Evolutionary conservation across 1,140 invertebrate species (phyloP).

Genomic region (Ips nitidus): DNA sequence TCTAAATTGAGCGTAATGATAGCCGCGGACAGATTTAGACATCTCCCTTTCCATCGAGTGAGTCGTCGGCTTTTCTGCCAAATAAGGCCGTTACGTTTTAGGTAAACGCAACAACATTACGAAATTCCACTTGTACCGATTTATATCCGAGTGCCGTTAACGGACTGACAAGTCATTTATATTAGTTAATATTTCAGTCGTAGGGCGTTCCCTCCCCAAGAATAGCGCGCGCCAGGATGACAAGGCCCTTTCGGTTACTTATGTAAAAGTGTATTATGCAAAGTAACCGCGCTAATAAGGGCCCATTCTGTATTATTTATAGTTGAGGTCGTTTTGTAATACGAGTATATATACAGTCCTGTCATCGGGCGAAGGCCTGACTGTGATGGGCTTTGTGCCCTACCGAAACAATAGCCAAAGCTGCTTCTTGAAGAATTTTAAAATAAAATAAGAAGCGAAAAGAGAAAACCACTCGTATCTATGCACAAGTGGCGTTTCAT

Average conservation of each 20-base stretch:
- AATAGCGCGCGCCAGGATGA: background rate
- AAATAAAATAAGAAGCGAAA: background rate
- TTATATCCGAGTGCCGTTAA: background rate
- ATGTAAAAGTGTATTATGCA: slow-evolving; percentile 1
- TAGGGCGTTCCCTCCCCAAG: background rate
- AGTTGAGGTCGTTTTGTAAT: no score
- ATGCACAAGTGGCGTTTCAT: slow-evolving; percentile 20
- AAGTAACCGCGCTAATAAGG: background rate
- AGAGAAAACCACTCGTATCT: slow-evolving; percentile 10
- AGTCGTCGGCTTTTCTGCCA: background rate
- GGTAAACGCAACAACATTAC: background rate
- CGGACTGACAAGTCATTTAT: slow-evolving; percentile 2
- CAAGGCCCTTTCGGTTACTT: background rate
- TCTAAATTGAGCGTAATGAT: slow-evolving; percentile 19
- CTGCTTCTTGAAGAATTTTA: background rate
- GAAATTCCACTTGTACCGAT: background rate
- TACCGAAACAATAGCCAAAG: no score
- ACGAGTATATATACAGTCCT: no score
- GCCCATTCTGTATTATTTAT: no score
- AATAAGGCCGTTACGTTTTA: background rate
- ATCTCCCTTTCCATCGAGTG: slow-evolving; percentile 6
- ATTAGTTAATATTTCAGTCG: background rate
- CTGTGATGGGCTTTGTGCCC: no score
- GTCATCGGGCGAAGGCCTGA: no score
- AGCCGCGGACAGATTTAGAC: slow-evolving; percentile 20